Evolutionary conservation across 2,797 vertebrate species (phyloP), one percentile per base, ranked within the genome.

Genomic region (Tenualosa ilisha): DNA sequence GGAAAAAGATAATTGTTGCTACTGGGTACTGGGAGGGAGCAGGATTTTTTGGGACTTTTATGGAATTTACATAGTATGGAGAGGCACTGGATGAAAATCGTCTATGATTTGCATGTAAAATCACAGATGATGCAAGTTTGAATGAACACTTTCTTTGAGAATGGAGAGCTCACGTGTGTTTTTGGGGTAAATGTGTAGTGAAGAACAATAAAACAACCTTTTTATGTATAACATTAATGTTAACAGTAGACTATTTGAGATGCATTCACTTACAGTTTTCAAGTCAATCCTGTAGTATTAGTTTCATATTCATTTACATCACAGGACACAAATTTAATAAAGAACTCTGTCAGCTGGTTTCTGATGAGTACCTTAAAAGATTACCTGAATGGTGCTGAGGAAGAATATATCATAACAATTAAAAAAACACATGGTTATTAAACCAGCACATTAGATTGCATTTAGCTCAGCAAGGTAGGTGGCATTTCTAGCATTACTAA

Each of bases 331-430:
- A 24, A 68, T 88, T 85, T 85, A 87, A 89, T 89, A 59, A 82
- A 84, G 20, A 85, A 87, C 85, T 88, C 84, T 84, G 84, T 91
- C 89, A 89, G 87, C 88, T 89, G 89, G 88, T 91, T 87, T 91
- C 87, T 90, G 87, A 91, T 82, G 83, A 85, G 87, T 89, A 84
- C 85, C 72, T 86, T 81, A 26, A 54, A 68, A 61, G 46, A 63
- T 46, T 9, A 79, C 17, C 37, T 79, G 68, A 43, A 20, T 43
- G 12, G 68, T 75, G 11, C 40, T 40, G 31, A 75, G 31, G 68
- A 72, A 17, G 65, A 37, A 40, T 72, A 40, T n/a, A 59, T n/a
- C 4, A 49, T 49, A 8, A 17, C 20, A 20, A 56, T 56, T 20
- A 22, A 20, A 22, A 7, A 24, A 24, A n/a, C n/a, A 56, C 11